Evolutionary conservation across 2,113 vertebrate species (phyloP).

Genomic region (Stegastes partitus): DNA sequence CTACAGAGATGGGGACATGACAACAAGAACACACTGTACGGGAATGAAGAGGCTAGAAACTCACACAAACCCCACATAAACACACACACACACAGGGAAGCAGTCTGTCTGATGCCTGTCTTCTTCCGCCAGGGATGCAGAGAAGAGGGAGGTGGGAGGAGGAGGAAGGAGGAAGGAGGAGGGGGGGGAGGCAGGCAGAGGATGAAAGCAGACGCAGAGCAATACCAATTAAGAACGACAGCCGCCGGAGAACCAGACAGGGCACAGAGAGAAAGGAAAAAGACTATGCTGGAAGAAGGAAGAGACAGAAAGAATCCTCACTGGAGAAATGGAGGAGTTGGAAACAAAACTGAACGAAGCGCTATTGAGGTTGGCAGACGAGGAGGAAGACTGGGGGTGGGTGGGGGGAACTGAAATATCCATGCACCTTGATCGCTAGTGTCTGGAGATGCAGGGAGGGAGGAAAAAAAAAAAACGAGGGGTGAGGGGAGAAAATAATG

Average conservation of each 20-base stretch:
- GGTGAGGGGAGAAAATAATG: constrained; percentile 5
- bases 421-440: constrained; percentile 42
- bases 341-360: constrained; percentile 34
- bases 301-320: constrained; percentile 47
- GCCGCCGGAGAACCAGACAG: constrained; percentile 69
- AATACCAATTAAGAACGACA: constrained; percentile 79
- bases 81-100: constrained; percentile 30
- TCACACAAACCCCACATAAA: constrained; percentile 33
- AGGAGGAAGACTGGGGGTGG: neutral
- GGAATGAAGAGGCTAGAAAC: constrained; percentile 53
- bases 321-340: constrained; percentile 42
- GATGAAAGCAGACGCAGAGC: constrained; percentile 74
- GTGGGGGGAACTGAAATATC: constrained; percentile 32
- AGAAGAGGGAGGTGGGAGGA: constrained; percentile 39
- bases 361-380: constrained; percentile 52
- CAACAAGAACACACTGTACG: constrained; percentile 46
- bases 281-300: constrained; percentile 37
- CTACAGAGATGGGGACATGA: constrained; percentile 30
- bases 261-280: constrained; percentile 43
- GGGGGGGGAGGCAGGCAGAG: constrained; percentile 29
- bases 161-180: constrained; percentile 35
- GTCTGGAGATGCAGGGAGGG: constrained; percentile 26
- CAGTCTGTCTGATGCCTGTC: constrained; percentile 70
- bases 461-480: constrained; percentile 13
- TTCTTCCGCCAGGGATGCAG: constrained; percentile 62